Conservation (phyloP, 2,113 vertebrate species). For the Addax nasomaculatus region DNA sequence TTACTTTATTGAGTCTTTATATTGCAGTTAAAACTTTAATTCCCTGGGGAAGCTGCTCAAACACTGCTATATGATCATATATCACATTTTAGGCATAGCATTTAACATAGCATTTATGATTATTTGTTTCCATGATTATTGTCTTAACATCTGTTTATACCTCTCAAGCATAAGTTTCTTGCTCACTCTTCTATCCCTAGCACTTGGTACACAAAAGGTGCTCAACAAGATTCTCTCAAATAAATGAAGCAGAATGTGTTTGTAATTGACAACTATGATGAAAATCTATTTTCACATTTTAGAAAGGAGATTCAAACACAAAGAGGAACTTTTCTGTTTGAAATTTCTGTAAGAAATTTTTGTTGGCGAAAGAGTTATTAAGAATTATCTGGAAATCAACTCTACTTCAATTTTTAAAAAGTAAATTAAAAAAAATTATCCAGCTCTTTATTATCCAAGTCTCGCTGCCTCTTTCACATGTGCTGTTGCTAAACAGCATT, state of each 20-base stretch:
- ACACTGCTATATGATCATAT: not conserved
- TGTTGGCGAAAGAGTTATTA: not conserved
- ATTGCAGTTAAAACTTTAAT: not conserved
- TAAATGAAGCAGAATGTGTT: not conserved
- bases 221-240: not conserved
- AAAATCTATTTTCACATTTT: constrained; percentile 9
- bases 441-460: not conserved
- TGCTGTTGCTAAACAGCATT: not conserved
- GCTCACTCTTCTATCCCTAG: not conserved
- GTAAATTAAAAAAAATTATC: not conserved
- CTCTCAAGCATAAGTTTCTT: not conserved
- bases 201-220: not conserved
- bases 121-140: not conserved
- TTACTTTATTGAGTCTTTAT: not conserved
- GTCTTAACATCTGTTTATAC: not conserved
- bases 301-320: not conserved
- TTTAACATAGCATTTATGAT: not conserved
- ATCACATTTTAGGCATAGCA: not conserved
- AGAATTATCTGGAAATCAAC: not conserved
- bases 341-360: not conserved
- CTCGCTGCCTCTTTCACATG: not conserved
- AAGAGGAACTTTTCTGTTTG: not conserved
- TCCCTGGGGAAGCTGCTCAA: not conserved
- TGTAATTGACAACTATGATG: not conserved
- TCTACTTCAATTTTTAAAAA: not conserved